phyloP scores from a whole-genome alignment of 2,113 vertebrate genomes.

The Tenrec ecaudatus region DNA sequence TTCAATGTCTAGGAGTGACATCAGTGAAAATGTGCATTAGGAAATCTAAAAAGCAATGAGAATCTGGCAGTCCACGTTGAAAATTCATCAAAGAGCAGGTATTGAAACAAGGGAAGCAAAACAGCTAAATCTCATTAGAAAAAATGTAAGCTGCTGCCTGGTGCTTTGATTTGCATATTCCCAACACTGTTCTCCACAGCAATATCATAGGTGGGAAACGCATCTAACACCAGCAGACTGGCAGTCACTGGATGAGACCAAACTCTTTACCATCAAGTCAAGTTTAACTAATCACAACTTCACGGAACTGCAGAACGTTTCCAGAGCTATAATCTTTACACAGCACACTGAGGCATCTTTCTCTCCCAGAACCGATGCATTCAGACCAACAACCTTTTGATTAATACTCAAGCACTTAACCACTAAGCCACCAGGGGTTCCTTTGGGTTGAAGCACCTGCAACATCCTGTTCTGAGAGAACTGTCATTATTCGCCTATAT shows the following conservation, averaged over 20 bases:
- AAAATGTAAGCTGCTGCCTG: not conserved
- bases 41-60: not conserved
- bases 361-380: not conserved
- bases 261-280: not conserved
- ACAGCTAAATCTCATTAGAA: constrained; percentile 8
- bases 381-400: not conserved
- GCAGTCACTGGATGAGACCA: not conserved
- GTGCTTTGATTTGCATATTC: not conserved
- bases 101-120: not conserved
- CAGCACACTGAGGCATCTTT: not conserved
- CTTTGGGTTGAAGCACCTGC: not conserved
- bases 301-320: not conserved
- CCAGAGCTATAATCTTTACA: not conserved
- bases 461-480: not conserved
- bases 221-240: not conserved
- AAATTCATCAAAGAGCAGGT: not conserved
- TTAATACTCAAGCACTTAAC: not conserved
- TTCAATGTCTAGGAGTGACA: not conserved
- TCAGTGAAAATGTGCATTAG: not conserved
- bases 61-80: not conserved
- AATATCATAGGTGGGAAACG: not conserved
- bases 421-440: not conserved
- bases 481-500: not conserved
- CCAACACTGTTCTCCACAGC: not conserved
- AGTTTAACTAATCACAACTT: not conserved